These are phyloP conservation scores for Arrhopalites spinosus DNA, from an alignment of 2,888 invertebrate species.

Conservation along the genomic window DNA sequence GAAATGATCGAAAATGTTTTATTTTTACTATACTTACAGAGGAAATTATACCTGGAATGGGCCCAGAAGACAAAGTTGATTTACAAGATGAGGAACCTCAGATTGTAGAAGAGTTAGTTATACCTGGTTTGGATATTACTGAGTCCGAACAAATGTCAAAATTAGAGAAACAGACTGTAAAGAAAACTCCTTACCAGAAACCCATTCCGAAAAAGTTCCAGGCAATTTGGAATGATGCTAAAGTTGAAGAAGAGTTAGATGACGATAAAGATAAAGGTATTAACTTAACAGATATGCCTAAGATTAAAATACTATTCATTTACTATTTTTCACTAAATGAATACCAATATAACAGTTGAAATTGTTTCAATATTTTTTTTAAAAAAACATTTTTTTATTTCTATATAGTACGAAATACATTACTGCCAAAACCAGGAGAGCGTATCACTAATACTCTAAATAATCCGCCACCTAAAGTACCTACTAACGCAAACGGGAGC, in stretches of 20 bases:
- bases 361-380: background rate
- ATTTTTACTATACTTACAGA: constrained; percentile 60
- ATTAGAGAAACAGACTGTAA: constrained; percentile 54
- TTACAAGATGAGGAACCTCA: constrained; percentile 56
- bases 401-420: constrained; percentile 47
- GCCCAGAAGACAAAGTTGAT: constrained; percentile 92
- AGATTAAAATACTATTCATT: background rate
- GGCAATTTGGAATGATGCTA: constrained; percentile 84
- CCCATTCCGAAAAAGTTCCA: constrained; percentile 96
- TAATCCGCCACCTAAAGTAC: background rate
- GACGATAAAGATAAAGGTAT: constrained; percentile 52
- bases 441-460: constrained; percentile 25
- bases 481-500: background rate
- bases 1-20: no score
- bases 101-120: constrained; percentile 61
- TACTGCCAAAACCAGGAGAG: constrained; percentile 48
- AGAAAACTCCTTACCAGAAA: constrained; percentile 86
- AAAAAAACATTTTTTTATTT: constrained; percentile 21
- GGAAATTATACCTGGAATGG: constrained; percentile 94
- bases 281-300: background rate
- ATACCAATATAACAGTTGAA: background rate
- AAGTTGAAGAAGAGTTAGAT: constrained; percentile 52
- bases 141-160: constrained; percentile 53
- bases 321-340: background rate
- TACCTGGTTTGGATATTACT: constrained; percentile 81